Base-by-base conservation (phyloP, 2,888 invertebrate genomes). In the Andrena bucephala region DNA sequence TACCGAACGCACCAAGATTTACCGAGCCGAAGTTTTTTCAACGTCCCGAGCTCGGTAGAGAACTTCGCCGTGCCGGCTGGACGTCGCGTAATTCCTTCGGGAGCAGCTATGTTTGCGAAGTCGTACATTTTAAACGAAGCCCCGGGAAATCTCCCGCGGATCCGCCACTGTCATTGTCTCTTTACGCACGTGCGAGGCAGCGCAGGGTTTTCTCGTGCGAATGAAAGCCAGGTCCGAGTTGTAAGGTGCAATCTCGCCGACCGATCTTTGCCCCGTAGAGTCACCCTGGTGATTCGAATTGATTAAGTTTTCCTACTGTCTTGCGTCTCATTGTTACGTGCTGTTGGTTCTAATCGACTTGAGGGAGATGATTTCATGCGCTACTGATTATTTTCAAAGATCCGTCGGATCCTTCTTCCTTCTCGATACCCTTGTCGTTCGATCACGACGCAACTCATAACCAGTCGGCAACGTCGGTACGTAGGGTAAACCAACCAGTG, bases 201-300 rank as follows among this genome's bases (percentile, higher is more conserved):
- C 65, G 63, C 27, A 36, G 66, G 74, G 48, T 81, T 77, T 75
- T 79, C 74, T 59, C 62, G 48, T 65, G 66, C 83, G 60, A 79
- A 76, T 71, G 76, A 66, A 72, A 54, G 52, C 68, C 59, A 68
- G 68, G 63, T 77, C 69, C 81, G 85, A 80, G 69, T 77, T 80
- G 75, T 63, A 71, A 78, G 77, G 52, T 57, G 75, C 83, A 85
- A 87, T 87, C 87, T 86, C 62, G 24, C 60, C 70, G 81, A 60
- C 86, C 87, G 86, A 87, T 87, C 87, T 87, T 70, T 66, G 31
- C 75, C 66, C 79, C 48, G 70, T 62, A 54, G 84, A 77, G 86
- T 87, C 82, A 74, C 69, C 62, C 81, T 20, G 74, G 81, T 63
- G 82, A 87, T 87, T 87, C 87, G 75, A 87, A 87, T 87, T 79